These are phyloP conservation scores for Strongylocentrotus purpuratus DNA, from an alignment of 35 echinoderm and acorn worm genomes.

Conservation along the genomic window DNA sequence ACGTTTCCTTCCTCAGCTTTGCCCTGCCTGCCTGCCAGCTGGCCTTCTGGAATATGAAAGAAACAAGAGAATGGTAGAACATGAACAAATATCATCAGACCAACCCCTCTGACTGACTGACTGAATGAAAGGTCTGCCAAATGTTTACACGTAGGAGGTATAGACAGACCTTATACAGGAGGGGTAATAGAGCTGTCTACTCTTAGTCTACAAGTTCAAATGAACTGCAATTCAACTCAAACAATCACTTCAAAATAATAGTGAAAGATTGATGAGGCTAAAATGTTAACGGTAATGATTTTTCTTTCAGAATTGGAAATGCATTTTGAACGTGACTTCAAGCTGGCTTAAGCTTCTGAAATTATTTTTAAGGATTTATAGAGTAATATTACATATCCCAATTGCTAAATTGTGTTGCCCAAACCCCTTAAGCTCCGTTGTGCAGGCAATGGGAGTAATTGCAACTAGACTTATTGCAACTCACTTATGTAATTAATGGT, in stretches of 20 bases:
- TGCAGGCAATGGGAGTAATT: too few species aligned
- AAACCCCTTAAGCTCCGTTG: too few species aligned
- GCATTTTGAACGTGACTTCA: neutral
- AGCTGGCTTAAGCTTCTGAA: neutral
- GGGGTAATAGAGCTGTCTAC: neutral
- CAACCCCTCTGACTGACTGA: neutral
- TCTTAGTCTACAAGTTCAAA: neutral
- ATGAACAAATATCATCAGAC: neutral
- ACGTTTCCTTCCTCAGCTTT: neutral
- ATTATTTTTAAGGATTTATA: neutral
- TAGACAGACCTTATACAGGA: neutral
- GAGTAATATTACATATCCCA: neutral
- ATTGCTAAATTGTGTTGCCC: neutral
- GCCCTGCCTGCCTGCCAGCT: too few species aligned
- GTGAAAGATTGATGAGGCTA: neutral
- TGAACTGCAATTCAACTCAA: neutral
- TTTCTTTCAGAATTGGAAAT: neutral
- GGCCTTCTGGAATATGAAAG: neutral
- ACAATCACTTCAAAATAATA: neutral
- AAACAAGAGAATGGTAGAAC: neutral
- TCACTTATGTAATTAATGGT: too few species aligned
- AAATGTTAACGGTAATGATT: neutral
- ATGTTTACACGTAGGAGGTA: neutral
- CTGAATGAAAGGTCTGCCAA: neutral
- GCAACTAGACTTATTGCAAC: too few species aligned